Base-by-base conservation (phyloP, 2,797 vertebrate species). In the Hippoglossus hippoglossus region DNA sequence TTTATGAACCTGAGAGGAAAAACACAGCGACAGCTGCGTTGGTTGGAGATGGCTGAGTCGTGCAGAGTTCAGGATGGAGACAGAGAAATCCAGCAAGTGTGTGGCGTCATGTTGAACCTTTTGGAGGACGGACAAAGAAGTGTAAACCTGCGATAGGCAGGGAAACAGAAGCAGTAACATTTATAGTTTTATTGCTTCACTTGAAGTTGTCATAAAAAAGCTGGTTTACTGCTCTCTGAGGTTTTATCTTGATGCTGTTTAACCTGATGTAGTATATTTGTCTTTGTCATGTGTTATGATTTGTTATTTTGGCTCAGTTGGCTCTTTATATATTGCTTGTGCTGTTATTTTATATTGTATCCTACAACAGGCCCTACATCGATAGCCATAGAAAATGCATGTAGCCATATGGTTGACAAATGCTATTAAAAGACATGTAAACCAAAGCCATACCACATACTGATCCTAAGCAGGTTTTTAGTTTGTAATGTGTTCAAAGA, bases 1-100 rank as follows among this genome's bases (percentile, higher is more conserved):
- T 84, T 73, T 67, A 84, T 84, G 59, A 83, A 77, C 55, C 80
- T 50, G 67, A 67, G 77, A 75, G 81, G 77, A 63, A 63, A 86
- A 83, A 81, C 69, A 64, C 61, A 31, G 80, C 21, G 39, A 75
- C 81, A 85, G 86, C 81, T 83, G 87, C 60, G 59, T 80, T 21
- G 61, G 71, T 53, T 73, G 77, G 86, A 80, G 77, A 83, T 56
- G 80, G 73, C 73, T 64, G 76, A 79, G 81, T 73, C 18, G 57
- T 46, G 62, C 1, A 2, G 80, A 44, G 63, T 68, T 67, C 73
- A 84, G 84, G 68, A 67, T 73, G 83, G 87, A 89, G 85, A 31
- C 65, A 0, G 44, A 88, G 84, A 83, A 89, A 90, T 87, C 85
- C 10, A 16, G 67, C 64, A 31, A 81, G 70, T 63, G 56, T 19